Evolutionary conservation across 2,888 invertebrate species (phyloP).

Genomic region (Phoenoteleia sp.): DNA sequence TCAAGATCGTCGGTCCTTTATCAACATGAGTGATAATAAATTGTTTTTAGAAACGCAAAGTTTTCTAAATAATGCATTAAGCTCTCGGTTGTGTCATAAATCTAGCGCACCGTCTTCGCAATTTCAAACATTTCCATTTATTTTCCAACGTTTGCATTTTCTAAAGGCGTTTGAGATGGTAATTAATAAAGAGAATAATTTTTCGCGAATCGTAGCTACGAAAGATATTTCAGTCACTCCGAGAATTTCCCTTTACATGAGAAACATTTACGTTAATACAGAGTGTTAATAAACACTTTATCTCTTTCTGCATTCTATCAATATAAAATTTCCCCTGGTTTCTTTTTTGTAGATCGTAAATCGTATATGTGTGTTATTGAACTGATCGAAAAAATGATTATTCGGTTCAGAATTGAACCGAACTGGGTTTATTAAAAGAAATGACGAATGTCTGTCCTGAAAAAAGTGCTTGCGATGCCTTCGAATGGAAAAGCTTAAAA

Average conservation of each 20-base stretch:
- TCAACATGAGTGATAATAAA: conserved; percentile 3
- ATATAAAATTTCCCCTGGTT: conserved; percentile 8
- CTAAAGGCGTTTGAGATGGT: neutral
- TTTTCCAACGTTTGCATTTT: conserved; percentile 2
- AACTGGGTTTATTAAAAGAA: conserved; percentile 21
- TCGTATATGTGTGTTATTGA: conserved; percentile 7
- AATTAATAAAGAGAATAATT: conserved; percentile 2
- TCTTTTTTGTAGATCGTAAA: neutral
- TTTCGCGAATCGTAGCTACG: neutral
- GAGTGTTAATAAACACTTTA: too few relatives aligned
- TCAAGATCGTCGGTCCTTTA: neutral
- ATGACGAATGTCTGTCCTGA: conserved; percentile 37
- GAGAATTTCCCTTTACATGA: too few relatives aligned
- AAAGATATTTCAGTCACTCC: neutral
- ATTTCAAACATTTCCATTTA: conserved; percentile 29
- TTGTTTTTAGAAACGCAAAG: conserved; percentile 7
- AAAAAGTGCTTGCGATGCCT: conserved; percentile 33
- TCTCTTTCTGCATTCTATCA: too few relatives aligned
- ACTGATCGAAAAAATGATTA: neutral
- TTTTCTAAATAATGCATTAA: conserved; percentile 27
- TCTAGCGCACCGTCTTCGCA: conserved; percentile 6
- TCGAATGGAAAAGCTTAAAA: conserved; percentile 14
- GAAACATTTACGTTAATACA: too few relatives aligned
- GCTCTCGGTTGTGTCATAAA: conserved; percentile 2
- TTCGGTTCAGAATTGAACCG: conserved; percentile 19